phyloP scores from a whole-genome alignment of 2,113 vertebrate genomes.

The Protobothrops mucrosquamatus region DNA sequence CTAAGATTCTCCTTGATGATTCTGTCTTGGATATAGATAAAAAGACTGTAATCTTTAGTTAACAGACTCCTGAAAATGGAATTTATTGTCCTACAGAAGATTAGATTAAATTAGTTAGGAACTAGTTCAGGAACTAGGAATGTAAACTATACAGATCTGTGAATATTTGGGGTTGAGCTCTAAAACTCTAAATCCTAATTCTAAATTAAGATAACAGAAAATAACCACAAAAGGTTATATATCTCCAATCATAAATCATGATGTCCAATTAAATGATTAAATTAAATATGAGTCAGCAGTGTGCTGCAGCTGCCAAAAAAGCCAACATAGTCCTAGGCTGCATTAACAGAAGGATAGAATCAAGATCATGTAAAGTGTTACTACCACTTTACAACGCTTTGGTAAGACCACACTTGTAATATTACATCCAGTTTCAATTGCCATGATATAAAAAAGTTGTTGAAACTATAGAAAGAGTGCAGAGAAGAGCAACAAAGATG shows the following conservation, averaged over 20 bases:
- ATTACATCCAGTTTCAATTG: not conserved
- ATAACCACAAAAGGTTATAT: not conserved
- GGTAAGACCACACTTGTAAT: not conserved
- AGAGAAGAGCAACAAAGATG: not conserved
- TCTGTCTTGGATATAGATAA: not conserved
- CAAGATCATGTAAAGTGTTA: not conserved
- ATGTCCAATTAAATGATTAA: not conserved
- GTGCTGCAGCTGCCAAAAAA: not conserved
- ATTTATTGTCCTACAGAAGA: not conserved
- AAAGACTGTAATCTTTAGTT: not conserved
- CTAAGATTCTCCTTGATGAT: not conserved
- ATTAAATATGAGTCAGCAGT: not conserved
- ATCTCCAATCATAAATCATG: not conserved
- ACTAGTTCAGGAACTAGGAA: not conserved
- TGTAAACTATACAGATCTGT: not conserved
- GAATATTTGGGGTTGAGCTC: not conserved
- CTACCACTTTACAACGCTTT: not conserved
- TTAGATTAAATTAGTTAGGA: not conserved
- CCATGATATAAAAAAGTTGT: not conserved
- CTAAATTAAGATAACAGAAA: not conserved
- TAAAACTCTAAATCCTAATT: not conserved
- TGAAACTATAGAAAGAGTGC: not conserved
- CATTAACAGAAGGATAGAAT: not conserved
- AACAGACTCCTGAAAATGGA: not conserved
- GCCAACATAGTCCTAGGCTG: not conserved